A percentile compares a stretch with the other conserved stretches of the same genome.
Conservation (phyloP, 2,113 vertebrate genomes). For the Pomatorhinus ruficollis region DNA sequence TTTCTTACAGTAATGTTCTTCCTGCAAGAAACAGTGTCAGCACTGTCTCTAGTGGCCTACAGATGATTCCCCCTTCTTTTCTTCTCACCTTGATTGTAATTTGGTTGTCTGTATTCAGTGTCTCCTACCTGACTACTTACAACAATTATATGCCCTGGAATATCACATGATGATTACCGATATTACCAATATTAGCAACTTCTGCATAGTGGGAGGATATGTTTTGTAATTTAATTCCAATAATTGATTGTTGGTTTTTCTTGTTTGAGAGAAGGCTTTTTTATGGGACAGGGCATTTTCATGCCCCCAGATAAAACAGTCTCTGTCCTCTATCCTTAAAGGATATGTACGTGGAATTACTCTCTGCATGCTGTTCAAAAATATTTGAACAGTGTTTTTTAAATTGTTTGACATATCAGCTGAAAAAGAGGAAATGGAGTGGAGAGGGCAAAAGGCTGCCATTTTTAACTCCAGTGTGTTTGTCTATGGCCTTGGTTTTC, state of each 20-base stretch:
- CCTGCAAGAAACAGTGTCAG: neutral
- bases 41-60: neutral
- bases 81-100: neutral
- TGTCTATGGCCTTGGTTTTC: neutral
- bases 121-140: neutral
- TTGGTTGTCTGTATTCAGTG: neutral
- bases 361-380: neutral
- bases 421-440: neutral
- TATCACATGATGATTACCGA: neutral
- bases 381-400: neutral
- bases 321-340: neutral
- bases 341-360: neutral
- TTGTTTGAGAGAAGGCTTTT: neutral
- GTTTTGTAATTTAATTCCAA: neutral
- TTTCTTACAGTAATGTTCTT: neutral
- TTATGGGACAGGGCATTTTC: neutral
- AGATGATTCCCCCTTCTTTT: neutral
- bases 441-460: neutral
- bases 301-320: neutral
- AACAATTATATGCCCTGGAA: neutral
- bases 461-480: neutral
- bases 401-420: neutral
- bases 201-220: neutral
- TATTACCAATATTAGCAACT: too few relatives aligned
- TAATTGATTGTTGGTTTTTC: neutral